Evolutionary conservation across 2,797 vertebrate genomes (phyloP).

Genomic region (Sciurus vulgaris): DNA sequence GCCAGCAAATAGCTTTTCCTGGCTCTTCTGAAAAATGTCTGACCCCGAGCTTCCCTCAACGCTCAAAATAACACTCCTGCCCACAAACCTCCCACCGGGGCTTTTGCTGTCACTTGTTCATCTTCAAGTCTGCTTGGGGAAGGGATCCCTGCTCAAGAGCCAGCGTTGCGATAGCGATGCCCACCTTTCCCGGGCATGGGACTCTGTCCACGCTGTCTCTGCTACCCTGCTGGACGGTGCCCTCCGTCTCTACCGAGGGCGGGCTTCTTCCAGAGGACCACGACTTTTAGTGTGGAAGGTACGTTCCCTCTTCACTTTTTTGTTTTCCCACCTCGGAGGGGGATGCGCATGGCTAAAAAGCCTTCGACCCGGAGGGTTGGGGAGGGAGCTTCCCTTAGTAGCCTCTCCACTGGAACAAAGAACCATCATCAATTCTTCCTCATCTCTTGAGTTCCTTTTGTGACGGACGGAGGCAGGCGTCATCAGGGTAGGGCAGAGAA

Average conservation of each 20-base stretch:
- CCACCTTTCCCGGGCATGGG: neutral
- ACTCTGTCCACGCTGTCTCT: too few relatives aligned
- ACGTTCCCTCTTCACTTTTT: neutral
- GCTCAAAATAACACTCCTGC: too few relatives aligned
- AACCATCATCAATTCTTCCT: neutral
- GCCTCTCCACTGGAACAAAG: neutral
- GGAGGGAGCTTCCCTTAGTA: neutral
- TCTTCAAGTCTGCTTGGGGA: neutral
- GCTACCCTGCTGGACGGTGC: neutral
- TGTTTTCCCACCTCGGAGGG: neutral
- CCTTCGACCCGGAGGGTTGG: neutral
- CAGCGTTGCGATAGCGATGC: fast-evolving
- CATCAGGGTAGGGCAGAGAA: neutral
- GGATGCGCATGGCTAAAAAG: too few relatives aligned
- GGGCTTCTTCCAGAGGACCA: neutral
- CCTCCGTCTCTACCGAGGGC: neutral
- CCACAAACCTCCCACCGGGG: too few relatives aligned
- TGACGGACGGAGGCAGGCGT: neutral
- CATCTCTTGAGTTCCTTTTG: neutral
- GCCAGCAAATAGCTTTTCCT: neutral
- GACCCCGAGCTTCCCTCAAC: neutral
- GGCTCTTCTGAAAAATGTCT: neutral
- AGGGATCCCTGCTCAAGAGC: neutral
- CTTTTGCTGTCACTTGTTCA: neutral
- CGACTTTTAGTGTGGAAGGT: neutral